Conservation (phyloP, 2,113 vertebrate species). For the Pleuronectes platessa region DNA sequence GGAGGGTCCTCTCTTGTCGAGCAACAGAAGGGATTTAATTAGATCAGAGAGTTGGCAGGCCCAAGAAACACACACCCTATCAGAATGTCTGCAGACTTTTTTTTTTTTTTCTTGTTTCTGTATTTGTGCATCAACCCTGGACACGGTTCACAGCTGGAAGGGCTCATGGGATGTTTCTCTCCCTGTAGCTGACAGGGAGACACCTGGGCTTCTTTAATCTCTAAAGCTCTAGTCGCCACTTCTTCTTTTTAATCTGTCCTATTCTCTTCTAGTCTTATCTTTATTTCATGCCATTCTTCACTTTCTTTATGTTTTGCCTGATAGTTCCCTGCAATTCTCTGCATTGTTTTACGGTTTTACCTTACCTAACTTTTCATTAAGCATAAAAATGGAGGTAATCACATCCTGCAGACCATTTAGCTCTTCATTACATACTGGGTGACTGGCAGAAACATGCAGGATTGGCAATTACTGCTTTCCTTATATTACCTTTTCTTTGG, state of each 20-base stretch:
- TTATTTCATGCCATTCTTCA: neutral
- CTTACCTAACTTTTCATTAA: conserved; percentile 1
- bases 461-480: conserved; percentile 22
- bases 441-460: conserved; percentile 16
- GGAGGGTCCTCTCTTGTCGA: conserved; percentile 30
- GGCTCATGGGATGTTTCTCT: conserved; percentile 37
- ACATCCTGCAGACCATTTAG: neutral
- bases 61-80: conserved; percentile 39
- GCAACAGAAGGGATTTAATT: conserved; percentile 64
- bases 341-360: conserved; percentile 3
- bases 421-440: conserved; percentile 16
- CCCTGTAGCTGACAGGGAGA: conserved; percentile 20
- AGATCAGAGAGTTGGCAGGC: conserved; percentile 44
- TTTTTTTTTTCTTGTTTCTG: neutral
- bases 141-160: conserved; percentile 25
- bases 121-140: conserved; percentile 38
- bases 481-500: conserved; percentile 25
- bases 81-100: conserved; percentile 28
- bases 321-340: neutral
- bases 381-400: conserved; percentile 39
- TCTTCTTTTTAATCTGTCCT: neutral
- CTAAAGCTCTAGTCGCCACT: neutral
- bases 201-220: conserved; percentile 29
- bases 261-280: neutral
- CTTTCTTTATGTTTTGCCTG: neutral